Percentiles rank a stretch among this genome's conserved stretches.
Evolutionary conservation across 30 jellyfish, hydroid and myxozoan genomes (phyloP).

Genomic region (Aurelia aurita complex sp. Pacific): DNA sequence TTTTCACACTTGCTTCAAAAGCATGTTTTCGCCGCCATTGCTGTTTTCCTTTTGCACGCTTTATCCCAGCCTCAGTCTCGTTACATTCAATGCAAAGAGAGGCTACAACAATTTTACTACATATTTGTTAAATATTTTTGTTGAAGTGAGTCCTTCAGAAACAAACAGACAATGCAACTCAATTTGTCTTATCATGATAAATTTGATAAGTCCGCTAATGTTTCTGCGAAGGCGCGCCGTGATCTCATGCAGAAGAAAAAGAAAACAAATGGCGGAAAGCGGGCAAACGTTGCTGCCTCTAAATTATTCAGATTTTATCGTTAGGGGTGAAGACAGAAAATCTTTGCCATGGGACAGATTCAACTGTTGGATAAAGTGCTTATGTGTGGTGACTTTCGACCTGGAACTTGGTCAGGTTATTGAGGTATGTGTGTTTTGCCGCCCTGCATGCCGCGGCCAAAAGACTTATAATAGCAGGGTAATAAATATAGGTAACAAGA

Average conservation of each 20-base stretch:
- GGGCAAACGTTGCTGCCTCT: slow-evolving; percentile 41
- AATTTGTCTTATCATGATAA: no score
- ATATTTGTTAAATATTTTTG: no score
- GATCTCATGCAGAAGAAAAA: slow-evolving; percentile 24
- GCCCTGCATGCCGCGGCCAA: no score
- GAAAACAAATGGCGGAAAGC: slow-evolving; percentile 66
- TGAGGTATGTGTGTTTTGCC: slow-evolving; percentile 53
- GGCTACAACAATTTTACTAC: neutral
- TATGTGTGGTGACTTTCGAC: slow-evolving; percentile 93
- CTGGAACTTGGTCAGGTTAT: slow-evolving; percentile 93
- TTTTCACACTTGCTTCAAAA: no score
- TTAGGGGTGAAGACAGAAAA: slow-evolving; percentile 54
- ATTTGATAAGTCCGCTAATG: neutral
- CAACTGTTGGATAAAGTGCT: slow-evolving; percentile 82
- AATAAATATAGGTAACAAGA: no score
- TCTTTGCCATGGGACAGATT: slow-evolving; percentile 79
- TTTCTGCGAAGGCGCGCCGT: slow-evolving; percentile 57
- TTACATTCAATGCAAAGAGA: neutral
- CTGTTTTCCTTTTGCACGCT: no score
- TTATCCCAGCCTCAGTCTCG: no score
- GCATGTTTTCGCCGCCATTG: no score
- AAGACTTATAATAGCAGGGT: no score
- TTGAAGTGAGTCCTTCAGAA: no score
- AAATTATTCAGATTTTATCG: slow-evolving; percentile 55
- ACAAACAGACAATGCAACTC: no score